Evolutionary conservation across 2,888 invertebrate species (phyloP).

Genomic region (Polyploca ridens): DNA sequence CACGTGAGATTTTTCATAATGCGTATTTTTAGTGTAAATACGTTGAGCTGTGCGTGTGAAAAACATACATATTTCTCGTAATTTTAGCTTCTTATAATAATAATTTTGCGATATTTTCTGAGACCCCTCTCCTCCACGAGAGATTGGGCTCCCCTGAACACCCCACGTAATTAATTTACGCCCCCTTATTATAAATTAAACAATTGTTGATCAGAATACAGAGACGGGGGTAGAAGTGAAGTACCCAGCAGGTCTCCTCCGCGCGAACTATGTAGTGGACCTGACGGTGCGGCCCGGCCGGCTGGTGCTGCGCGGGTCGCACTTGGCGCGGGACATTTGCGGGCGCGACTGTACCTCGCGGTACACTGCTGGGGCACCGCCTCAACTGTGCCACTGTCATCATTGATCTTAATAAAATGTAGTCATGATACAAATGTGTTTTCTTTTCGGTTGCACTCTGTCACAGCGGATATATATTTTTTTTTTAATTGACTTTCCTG

Average conservation of each 20-base stretch:
- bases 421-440: not conserved
- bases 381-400: constrained; percentile 52
- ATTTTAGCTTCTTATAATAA: no score
- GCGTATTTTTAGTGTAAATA: no score
- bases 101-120: no score
- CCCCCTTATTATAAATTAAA: no score
- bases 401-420: constrained; percentile 15
- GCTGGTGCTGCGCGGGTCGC: constrained; percentile 62
- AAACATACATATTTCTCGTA: no score
- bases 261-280: constrained; percentile 86
- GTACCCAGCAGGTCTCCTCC: constrained; percentile 83
- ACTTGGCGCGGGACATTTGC: constrained; percentile 56
- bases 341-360: constrained; percentile 46
- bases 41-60: no score
- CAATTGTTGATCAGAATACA: not conserved
- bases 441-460: not conserved
- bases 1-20: no score
- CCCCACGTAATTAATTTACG: no score
- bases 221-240: constrained; percentile 36
- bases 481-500: no score
- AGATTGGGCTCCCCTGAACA: no score
- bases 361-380: constrained; percentile 48
- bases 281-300: constrained; percentile 78
- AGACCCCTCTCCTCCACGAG: no score
- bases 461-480: no score